Evolutionary conservation across 2,888 invertebrate genomes (phyloP).

Genomic region (Melitaea athalia): DNA sequence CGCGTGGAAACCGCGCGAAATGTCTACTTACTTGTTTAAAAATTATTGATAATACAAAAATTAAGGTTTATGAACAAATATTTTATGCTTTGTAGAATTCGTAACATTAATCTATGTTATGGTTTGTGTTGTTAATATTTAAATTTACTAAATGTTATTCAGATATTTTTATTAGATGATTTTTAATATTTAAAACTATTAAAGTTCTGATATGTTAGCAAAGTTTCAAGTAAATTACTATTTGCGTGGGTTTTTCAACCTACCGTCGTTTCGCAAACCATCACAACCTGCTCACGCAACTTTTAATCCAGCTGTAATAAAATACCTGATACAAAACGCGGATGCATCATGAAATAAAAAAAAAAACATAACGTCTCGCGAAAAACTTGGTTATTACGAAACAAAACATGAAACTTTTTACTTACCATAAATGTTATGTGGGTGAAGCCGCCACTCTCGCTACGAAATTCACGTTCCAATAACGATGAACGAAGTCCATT

Average conservation of each 20-base stretch:
- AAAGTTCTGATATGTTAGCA: not conserved
- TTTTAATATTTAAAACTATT: not conserved
- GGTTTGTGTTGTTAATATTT: not conserved
- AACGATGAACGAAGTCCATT: conserved; percentile 66
- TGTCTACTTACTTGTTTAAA: too few species aligned
- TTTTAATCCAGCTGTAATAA: conserved; percentile 17
- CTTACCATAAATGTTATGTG: conserved; percentile 80
- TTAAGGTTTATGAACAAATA: too few species aligned
- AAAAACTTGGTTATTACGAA: conserved; percentile 68
- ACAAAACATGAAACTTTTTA: conserved; percentile 73
- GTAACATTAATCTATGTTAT: too few species aligned
- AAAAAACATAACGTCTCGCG: conserved; percentile 38
- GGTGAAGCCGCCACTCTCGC: conserved; percentile 65
- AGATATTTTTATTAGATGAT: too few species aligned
- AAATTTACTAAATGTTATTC: not conserved
- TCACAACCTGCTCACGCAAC: conserved; percentile 26
- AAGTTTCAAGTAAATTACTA: conserved; percentile 9
- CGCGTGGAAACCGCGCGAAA: too few species aligned
- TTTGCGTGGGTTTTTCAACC: conserved; percentile 31
- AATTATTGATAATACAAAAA: too few species aligned
- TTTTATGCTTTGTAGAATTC: too few species aligned
- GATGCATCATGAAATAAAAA: conserved; percentile 33
- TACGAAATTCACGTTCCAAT: conserved; percentile 62
- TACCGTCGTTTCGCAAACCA: conserved; percentile 32
- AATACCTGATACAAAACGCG: conserved; percentile 30